Evolutionary conservation across 2,888 invertebrate species (phyloP), one percentile per base, ranked within the genome.

Genomic region (Macaria notata): DNA sequence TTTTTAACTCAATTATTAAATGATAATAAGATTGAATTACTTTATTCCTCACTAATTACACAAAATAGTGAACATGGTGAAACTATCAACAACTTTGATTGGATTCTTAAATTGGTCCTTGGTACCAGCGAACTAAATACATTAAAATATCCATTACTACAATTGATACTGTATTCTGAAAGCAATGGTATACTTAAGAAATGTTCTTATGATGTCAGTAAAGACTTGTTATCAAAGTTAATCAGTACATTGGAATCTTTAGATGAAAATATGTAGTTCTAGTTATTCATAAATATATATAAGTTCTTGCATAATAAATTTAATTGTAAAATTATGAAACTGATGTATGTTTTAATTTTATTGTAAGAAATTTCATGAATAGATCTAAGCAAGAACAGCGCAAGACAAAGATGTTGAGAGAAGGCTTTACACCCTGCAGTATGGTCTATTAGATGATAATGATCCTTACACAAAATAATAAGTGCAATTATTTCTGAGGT

Each of bases 81-180:
- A 64, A 75, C 71, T 46, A 43, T 84, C 9, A 63, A 61, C 19
- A 68, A 75, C 54, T 82, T 81, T 71, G 77, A 85, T 65, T 88
- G 88, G 86, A 46, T 65, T 49, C 59, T 86, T 4, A 88, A 87
- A 69, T 62, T 78, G 47, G 71, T 86, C 45, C 62, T 79, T 47
- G 88, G 88, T 6, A 84, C 81, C 44, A 87, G 86, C 70, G 80
- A 83, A 61, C 62, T 85, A 31, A 83, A 83, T 66, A 78, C 76
- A 19, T 64, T 81, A 33, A 76, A 70, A 59, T 84, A 84, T 69
- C 79, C 86, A 19, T 50, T 87, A 29, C 43, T 87, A 5, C 83
- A 85, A 62, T 65, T 88, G 9, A 59, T 70, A 33, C 61, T 88
- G n/a, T 70, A 68, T 36, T 81, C 78, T 39, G 64, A 72, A 48